These are phyloP conservation scores for Alligator sinensis DNA, from an alignment of 2,113 vertebrate genomes.

Conservation along the genomic window DNA sequence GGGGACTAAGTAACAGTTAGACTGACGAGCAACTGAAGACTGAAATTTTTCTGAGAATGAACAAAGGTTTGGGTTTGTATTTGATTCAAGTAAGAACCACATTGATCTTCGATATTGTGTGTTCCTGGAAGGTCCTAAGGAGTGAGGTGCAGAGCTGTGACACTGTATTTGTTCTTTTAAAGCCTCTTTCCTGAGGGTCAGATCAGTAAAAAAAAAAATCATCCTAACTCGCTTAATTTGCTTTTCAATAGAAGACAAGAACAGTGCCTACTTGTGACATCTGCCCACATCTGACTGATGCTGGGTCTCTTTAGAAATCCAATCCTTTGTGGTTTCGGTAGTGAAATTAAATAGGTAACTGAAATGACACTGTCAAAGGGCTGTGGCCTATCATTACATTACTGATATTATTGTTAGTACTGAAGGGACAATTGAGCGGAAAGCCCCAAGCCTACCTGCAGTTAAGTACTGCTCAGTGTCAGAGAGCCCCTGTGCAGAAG, in stretches of 20 bases:
- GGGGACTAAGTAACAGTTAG: not conserved
- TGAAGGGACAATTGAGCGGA: rapidly evolving
- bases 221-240: not conserved
- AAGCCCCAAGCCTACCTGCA: not conserved
- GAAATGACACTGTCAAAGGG: not conserved
- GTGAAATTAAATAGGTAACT: not conserved
- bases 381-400: not conserved
- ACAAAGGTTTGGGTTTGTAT: conserved; percentile 2
- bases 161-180: not conserved
- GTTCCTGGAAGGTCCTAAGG: conserved; percentile 1
- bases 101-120: conserved; percentile 8
- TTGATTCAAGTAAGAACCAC: not conserved
- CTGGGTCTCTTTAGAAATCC: not conserved
- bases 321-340: not conserved
- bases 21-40: not conserved
- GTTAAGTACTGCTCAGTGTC: rapidly evolving
- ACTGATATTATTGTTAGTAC: not conserved
- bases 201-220: not conserved
- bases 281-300: not conserved
- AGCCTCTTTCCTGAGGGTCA: conserved; percentile 1
- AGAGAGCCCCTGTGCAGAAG: not conserved
- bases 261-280: not conserved
- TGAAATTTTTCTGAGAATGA: not conserved
- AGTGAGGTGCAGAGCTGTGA: not conserved
- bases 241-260: not conserved